These are phyloP conservation scores for Drosophila micromelanica DNA, from an alignment of 1,140 invertebrate genomes.

Conservation along the genomic window DNA sequence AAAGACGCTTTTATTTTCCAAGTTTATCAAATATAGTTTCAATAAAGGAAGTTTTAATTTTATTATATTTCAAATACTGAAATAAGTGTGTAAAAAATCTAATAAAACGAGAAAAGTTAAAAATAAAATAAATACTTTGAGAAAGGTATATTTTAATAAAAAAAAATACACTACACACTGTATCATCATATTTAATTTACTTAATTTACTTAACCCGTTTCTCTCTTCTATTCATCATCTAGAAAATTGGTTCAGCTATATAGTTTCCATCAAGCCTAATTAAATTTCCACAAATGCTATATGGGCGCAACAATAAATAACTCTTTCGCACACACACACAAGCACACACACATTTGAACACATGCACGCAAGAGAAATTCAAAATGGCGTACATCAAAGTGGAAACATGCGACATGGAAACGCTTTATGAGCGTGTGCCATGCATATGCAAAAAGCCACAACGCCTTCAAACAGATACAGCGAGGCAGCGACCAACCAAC, in stretches of 20 bases:
- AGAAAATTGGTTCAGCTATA: conserved; percentile 44
- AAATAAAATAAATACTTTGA: too few species aligned
- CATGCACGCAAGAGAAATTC: conserved; percentile 42
- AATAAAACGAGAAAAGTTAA: too few species aligned
- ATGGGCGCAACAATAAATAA: conserved; percentile 57
- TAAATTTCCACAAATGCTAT: conserved; percentile 45
- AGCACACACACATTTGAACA: conserved; percentile 12
- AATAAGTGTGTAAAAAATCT: too few species aligned
- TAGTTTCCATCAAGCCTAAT: conserved; percentile 43
- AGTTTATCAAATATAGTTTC: too few species aligned
- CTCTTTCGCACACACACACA: conserved; percentile 32
- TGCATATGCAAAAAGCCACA: conserved; percentile 53
- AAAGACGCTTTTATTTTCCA: too few species aligned
- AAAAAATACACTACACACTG: too few species aligned
- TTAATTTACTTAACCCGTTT: not conserved
- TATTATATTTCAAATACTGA: too few species aligned
- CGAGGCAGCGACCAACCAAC: not conserved
- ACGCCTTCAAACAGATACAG: conserved; percentile 34
- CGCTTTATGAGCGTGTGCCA: conserved; percentile 63
- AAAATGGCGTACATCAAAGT: conserved; percentile 73
- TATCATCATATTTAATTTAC: too few species aligned
- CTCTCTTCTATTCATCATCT: not conserved
- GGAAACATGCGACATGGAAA: conserved; percentile 73
- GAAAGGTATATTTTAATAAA: too few species aligned
- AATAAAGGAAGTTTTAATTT: too few species aligned